These are phyloP conservation scores for Pseudoips prasinana DNA, from an alignment of 2,888 invertebrate species.

Conservation along the genomic window DNA sequence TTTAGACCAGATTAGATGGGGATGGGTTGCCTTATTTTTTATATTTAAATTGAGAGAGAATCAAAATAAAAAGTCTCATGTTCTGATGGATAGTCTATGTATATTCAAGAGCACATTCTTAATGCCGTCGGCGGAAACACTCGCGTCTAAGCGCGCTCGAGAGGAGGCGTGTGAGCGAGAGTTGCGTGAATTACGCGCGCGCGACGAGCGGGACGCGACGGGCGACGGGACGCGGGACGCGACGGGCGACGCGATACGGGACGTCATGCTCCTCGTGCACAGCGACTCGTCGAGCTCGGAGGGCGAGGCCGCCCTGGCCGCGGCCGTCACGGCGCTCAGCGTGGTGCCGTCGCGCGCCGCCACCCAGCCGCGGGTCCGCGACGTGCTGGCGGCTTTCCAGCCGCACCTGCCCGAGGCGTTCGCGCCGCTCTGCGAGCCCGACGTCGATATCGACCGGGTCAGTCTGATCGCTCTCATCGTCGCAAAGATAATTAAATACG, in stretches of 20 bases:
- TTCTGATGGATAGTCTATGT: too few relatives aligned
- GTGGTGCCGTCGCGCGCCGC: slow-evolving; percentile 12
- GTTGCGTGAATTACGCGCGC: slow-evolving; percentile 29
- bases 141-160: slow-evolving; percentile 43
- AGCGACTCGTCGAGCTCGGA: slow-evolving; percentile 46
- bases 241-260: not conserved
- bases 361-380: slow-evolving; percentile 4
- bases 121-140: slow-evolving; percentile 46
- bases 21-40: too few relatives aligned
- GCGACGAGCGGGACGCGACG: slow-evolving; percentile 4
- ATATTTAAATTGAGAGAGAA: too few relatives aligned
- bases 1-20: too few relatives aligned
- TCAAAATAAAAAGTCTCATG: too few relatives aligned
- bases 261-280: slow-evolving; percentile 14
- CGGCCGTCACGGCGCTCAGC: slow-evolving; percentile 29
- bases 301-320: slow-evolving; percentile 39
- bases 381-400: slow-evolving; percentile 5
- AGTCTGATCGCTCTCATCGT: not conserved
- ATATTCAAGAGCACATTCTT: slow-evolving; percentile 31
- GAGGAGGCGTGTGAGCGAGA: slow-evolving; percentile 34
- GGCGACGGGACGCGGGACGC: not conserved
- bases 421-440: slow-evolving; percentile 8
- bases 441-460: slow-evolving; percentile 10
- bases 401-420: slow-evolving; percentile 5
- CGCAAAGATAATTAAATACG: too few relatives aligned